These are phyloP conservation scores for Podabrus alpinus DNA, from an alignment of 2,888 invertebrate genomes.

Conservation along the genomic window DNA sequence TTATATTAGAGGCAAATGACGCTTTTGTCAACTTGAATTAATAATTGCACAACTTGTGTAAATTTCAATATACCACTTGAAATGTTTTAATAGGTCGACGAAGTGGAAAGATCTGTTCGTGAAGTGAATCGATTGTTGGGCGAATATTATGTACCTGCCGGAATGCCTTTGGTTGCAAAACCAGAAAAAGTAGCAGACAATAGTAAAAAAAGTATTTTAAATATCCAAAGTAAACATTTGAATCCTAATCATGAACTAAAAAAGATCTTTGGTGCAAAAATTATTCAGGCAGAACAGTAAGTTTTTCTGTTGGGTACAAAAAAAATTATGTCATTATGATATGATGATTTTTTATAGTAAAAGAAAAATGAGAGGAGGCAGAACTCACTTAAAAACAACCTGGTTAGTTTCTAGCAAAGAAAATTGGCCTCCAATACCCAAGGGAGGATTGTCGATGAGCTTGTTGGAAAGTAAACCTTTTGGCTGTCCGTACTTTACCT, in stretches of 20 bases:
- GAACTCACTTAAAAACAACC: constrained; percentile 65
- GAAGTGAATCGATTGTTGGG: constrained; percentile 72
- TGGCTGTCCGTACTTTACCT: constrained; percentile 68
- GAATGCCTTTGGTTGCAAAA: constrained; percentile 33
- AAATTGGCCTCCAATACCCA: constrained; percentile 72
- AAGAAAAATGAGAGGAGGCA: constrained; percentile 61
- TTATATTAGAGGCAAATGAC: background rate
- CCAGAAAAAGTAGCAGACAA: constrained; percentile 41
- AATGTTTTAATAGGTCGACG: constrained; percentile 58
- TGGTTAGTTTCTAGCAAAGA: constrained; percentile 73
- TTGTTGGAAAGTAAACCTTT: constrained; percentile 60
- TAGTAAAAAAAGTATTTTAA: constrained; percentile 59
- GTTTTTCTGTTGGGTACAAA: background rate
- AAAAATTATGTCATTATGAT: background rate
- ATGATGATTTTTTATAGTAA: constrained; percentile 50
- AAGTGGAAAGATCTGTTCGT: constrained; percentile 68
- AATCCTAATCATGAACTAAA: constrained; percentile 82
- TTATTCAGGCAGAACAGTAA: constrained; percentile 61
- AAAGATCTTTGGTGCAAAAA: constrained; percentile 79
- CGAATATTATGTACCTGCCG: constrained; percentile 53
- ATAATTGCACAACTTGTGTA: background rate
- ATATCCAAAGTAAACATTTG: constrained; percentile 70
- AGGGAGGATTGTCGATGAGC: constrained; percentile 75
- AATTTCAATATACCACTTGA: background rate
- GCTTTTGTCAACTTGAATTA: background rate